Evolutionary conservation across 2,888 invertebrate genomes (phyloP).

Genomic region (Andrena marginata): DNA sequence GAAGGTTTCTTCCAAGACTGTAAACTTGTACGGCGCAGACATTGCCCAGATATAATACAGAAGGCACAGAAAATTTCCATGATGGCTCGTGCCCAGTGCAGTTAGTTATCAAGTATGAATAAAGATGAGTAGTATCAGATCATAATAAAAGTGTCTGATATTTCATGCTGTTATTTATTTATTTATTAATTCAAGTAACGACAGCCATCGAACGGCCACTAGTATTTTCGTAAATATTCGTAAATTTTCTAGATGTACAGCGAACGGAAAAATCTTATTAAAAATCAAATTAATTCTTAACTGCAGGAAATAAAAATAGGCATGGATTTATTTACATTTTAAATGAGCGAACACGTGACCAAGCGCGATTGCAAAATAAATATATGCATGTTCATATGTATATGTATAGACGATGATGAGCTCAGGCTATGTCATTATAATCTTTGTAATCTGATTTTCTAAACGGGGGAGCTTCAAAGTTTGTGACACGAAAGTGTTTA

Average conservation of each 20-base stretch:
- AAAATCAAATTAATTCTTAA: background rate
- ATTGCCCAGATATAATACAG: constrained; percentile 92
- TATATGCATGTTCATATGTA: background rate
- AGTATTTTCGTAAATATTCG: no score
- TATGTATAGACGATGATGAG: background rate
- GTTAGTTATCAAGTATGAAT: constrained; percentile 75
- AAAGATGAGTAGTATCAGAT: constrained; percentile 33
- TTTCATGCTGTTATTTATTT: constrained; percentile 10
- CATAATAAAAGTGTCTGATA: constrained; percentile 43
- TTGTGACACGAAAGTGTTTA: background rate
- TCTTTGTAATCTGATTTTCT: background rate
- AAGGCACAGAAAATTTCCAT: constrained; percentile 93
- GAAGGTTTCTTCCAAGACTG: constrained; percentile 97
- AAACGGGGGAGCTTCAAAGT: background rate
- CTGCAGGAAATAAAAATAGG: constrained; percentile 26
- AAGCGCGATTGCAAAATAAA: constrained; percentile 9
- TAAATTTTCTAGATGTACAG: no score
- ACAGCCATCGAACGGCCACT: no score
- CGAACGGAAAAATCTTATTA: background rate
- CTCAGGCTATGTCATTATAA: background rate
- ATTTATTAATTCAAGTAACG: constrained; percentile 19
- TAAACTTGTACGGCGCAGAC: constrained; percentile 90
- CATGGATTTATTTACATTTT: constrained; percentile 8
- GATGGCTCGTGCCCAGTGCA: constrained; percentile 91
- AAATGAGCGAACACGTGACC: constrained; percentile 20